Conservation (phyloP, 2,797 vertebrate genomes). For the Aldrovandia affinis region DNA sequence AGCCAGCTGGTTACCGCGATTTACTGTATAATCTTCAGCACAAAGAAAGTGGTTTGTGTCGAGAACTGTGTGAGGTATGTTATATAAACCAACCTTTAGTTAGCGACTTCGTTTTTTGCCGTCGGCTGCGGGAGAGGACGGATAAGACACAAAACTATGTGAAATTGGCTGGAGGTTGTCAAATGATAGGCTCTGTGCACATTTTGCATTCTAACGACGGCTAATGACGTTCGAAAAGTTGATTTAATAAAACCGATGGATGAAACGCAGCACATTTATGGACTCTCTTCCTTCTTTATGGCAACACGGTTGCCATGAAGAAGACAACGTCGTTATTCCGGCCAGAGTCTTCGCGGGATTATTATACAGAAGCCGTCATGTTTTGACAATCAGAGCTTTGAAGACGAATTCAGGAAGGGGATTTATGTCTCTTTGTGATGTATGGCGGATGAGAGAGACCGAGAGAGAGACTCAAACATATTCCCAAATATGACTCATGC, state of each 20-base stretch:
- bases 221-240: background rate
- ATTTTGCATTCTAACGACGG: background rate
- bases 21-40: background rate
- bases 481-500: background rate
- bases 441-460: background rate
- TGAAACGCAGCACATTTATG: background rate
- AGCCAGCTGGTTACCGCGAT: background rate
- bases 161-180: no score
- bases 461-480: background rate
- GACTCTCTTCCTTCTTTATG: background rate
- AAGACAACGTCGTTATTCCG: no score
- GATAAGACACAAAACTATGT: background rate
- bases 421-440: background rate
- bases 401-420: background rate
- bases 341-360: no score
- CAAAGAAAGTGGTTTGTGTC: background rate
- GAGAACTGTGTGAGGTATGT: background rate
- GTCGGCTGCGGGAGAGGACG: background rate
- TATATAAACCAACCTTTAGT: no score
- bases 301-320: no score
- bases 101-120: background rate
- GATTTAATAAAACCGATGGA: background rate
- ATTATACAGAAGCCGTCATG: background rate
- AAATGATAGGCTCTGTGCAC: background rate
- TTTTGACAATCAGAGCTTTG: background rate